Conservation (phyloP, 1,140 invertebrate species). For the Galleria mellonella region DNA sequence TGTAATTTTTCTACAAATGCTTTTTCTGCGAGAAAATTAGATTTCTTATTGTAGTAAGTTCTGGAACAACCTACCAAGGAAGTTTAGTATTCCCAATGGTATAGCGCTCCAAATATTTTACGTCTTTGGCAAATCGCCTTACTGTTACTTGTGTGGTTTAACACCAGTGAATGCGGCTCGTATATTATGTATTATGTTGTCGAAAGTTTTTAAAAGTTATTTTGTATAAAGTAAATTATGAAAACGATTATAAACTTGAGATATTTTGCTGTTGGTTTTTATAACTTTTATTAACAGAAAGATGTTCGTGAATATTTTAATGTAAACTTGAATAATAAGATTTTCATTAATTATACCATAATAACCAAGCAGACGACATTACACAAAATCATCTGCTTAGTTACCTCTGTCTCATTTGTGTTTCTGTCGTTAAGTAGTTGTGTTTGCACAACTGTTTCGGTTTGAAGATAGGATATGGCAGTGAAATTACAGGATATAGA, state of each 20-base stretch:
- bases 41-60: slow-evolving; percentile 2
- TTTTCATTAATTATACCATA: not conserved
- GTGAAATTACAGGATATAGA: too few species aligned
- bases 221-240: too few species aligned
- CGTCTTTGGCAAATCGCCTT: slow-evolving; percentile 10
- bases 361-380: not conserved
- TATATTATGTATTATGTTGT: too few species aligned
- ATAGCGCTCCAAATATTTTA: slow-evolving; percentile 13
- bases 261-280: not conserved
- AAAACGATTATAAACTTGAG: too few species aligned
- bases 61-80: slow-evolving; percentile 7
- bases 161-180: not conserved
- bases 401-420: too few species aligned
- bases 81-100: slow-evolving; percentile 1
- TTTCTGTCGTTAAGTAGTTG: too few species aligned
- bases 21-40: slow-evolving; percentile 1
- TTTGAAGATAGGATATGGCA: too few species aligned
- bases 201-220: too few species aligned
- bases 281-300: not conserved
- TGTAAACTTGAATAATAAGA: not conserved
- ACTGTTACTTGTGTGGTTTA: not conserved
- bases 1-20: not conserved
- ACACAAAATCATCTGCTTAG: not conserved
- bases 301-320: not conserved
- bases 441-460: too few species aligned